Conservation (phyloP, 2,113 vertebrate genomes). For the Mustelus asterias region DNA sequence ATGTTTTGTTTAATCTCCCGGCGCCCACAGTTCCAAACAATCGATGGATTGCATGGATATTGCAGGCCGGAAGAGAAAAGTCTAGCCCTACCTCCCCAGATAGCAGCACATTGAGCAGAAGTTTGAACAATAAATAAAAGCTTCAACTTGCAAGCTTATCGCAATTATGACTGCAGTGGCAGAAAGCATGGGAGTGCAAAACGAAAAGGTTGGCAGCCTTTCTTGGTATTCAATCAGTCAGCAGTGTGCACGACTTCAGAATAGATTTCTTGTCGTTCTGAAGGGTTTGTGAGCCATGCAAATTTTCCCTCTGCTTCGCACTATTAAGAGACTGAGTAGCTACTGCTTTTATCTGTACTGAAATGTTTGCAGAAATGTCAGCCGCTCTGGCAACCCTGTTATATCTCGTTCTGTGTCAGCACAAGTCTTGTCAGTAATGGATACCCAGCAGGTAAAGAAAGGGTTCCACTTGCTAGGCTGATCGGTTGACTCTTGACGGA, state of each 20-base stretch:
- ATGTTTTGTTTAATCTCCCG: background rate
- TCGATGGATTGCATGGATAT: background rate
- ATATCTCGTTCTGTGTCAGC: background rate
- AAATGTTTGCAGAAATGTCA: background rate
- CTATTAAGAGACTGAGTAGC: background rate
- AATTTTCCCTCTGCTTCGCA: background rate
- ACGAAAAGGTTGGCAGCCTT: background rate
- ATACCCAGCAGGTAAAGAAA: background rate
- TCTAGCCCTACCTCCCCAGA: background rate
- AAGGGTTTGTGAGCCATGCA: background rate
- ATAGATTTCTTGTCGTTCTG: background rate
- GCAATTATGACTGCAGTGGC: background rate
- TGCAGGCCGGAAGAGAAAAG: background rate
- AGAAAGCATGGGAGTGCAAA: background rate
- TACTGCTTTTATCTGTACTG: background rate
- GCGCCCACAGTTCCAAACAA: background rate
- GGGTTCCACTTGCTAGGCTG: background rate
- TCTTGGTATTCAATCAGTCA: background rate
- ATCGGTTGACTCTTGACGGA: background rate
- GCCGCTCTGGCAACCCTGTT: background rate
- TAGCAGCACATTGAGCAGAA: no score
- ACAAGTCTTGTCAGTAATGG: constrained; percentile 1
- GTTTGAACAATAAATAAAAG: constrained; percentile 9
- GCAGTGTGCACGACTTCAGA: background rate
- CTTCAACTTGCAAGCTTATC: background rate